Evolutionary conservation across 2,113 vertebrate species (phyloP), one percentile per base, ranked within the genome.

Genomic region (Dissostichus mawsoni): DNA sequence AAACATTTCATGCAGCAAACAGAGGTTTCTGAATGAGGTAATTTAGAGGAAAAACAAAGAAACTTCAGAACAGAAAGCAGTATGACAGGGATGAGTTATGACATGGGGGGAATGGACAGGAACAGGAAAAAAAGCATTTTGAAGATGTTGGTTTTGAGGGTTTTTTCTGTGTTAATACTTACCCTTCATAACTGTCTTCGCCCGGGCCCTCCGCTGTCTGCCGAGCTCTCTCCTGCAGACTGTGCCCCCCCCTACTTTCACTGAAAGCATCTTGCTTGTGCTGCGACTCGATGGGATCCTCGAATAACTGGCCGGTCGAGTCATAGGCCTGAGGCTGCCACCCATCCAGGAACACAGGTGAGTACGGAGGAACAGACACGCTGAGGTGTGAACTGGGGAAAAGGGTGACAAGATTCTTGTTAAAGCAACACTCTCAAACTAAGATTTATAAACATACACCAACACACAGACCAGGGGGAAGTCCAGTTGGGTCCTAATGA

Each of bases 401-500:
- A 5, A 64, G n/a, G 51, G 16, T 11, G 63, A 5, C 1, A 51
- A 1, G 11, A n/a, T 36, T 29, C 3, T 61, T 56, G 25, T 80
- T 76, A 69, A 25, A 44, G 53, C n/a, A 13, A 1, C 11, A 76
- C 8, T 13, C 1, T 52, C 33, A 78, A 29, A 86, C 2, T 7
- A 36, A 81, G 16, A 77, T 44, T 53, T 13, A 58, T 23, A 65
- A 29, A 63, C 2, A 48, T 12, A 20, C 17, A 52, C 25, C 8
- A 18, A 53, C 18, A 78, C 56, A 87, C 80, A 65, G 12, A 93
- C 95, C 89, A n/a, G 5, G 89, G 18, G 16, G 88, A 86, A 4
- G 93, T 97, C 97, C 97, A 98, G 64, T 95, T 89, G 29, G 94
- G 90, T 3, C 96, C 96, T 11, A 97, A 84, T 0, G 95, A 96